Evolutionary conservation across 2,888 invertebrate genomes (phyloP), one percentile per base, ranked within the genome.

Genomic region (Harmothoe impar): DNA sequence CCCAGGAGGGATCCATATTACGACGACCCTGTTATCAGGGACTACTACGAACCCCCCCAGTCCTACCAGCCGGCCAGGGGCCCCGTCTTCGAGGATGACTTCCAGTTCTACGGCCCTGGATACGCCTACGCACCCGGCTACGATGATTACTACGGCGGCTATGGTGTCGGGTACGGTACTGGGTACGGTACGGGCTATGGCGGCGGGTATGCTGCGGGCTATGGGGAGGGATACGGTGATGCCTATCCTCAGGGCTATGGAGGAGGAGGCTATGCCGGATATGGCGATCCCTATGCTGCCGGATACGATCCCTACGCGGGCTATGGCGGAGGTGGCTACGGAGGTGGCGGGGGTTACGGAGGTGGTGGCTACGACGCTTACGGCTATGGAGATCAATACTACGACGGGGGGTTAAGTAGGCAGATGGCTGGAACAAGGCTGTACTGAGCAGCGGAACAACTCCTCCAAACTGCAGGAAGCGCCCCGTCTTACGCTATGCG

Each of bases 71-170:
- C 35, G 0, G 33, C 81, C 15, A 20, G 15, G 5, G 35, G 3
- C 81, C 81, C 81, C 1, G 25, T 81, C 17, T 35, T 12, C 15
- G 54, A 56, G 56, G 86, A 86, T 15, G 86, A 86, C 54, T 31
- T 86, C 31, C 17, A n/a, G 29, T 86, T 86, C 56, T 86, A 54
- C 56, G 86, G 52, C 7, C 86, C 86, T n/a, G 86, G n/a, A 23
- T 86, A 86, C 29, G 56, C 56, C 35, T 77, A 77, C 77, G 77
- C 29, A 7, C 68, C 68, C 68, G 31, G 25, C 29, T 77, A 77
- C 77, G 89, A 56, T 54, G 54, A 51, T 51, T 52, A n/a, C 86
- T 51, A 43, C 25, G 84, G 84, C 10, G 84, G 84, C 17, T 31
- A 29, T 33, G 33, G 20, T 29, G 0, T 12, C n/a, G 29, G 33